phyloP scores from a whole-genome alignment of 2,888 invertebrate species.

The Troides aeacus region DNA sequence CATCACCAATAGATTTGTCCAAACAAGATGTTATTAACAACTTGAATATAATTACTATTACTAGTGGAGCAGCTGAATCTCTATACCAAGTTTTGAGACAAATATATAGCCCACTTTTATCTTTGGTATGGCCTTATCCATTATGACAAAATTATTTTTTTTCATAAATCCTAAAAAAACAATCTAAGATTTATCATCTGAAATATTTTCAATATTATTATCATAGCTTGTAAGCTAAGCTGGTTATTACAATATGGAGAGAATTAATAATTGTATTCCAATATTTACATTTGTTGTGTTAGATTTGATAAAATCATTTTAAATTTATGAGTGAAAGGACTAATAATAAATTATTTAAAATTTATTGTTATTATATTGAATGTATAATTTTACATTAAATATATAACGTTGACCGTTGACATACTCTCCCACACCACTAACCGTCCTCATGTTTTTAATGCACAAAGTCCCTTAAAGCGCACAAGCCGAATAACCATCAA shows the following conservation, averaged over 20 bases:
- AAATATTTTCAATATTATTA: neutral
- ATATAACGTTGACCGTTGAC: too few relatives aligned
- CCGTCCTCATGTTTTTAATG: too few relatives aligned
- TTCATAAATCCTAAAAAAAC: neutral
- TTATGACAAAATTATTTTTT: neutral
- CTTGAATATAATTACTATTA: slow-evolving; percentile 64
- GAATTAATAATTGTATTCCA: neutral
- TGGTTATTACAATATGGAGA: neutral
- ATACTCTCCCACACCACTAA: too few relatives aligned
- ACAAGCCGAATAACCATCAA: too few relatives aligned
- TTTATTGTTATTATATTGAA: too few relatives aligned
- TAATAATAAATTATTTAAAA: too few relatives aligned
- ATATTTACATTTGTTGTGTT: too few relatives aligned
- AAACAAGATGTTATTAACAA: slow-evolving; percentile 50
- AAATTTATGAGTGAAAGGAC: too few relatives aligned
- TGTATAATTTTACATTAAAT: too few relatives aligned
- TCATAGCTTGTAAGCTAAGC: neutral
- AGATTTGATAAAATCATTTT: too few relatives aligned
- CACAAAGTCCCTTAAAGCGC: too few relatives aligned
- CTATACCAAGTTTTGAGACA: slow-evolving; percentile 68
- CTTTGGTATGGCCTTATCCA: slow-evolving; percentile 44
- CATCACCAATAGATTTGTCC: slow-evolving; percentile 47
- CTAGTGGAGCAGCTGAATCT: slow-evolving; percentile 62
- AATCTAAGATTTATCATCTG: neutral
- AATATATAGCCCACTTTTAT: slow-evolving; percentile 66